phyloP scores from a whole-genome alignment of 2,113 vertebrate genomes.

The Neoarius graeffei region DNA sequence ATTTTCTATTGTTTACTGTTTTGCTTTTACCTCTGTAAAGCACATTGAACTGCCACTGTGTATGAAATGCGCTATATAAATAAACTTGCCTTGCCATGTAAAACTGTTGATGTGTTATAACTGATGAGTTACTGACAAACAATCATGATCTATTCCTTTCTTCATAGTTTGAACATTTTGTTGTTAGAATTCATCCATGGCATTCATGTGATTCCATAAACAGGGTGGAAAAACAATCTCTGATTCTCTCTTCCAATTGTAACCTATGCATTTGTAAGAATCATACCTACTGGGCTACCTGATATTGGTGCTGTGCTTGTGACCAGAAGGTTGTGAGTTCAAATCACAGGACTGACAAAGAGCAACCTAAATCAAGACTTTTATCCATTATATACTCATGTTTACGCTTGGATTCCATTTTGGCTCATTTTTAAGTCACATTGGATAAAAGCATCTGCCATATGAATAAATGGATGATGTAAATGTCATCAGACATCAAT shows the following conservation, averaged over 20 bases:
- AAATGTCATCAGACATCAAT: neutral
- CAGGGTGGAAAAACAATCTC: neutral
- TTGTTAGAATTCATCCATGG: neutral
- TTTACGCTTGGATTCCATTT: neutral
- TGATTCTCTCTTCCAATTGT: neutral
- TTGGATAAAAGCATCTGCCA: neutral
- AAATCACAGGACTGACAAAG: neutral
- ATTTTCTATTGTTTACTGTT: no score
- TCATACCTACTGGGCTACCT: neutral
- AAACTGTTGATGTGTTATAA: neutral
- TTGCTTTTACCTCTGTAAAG: no score
- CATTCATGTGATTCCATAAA: neutral
- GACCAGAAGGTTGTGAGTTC: neutral
- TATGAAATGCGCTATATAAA: no score
- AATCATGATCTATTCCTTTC: neutral
- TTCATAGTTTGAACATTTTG: neutral
- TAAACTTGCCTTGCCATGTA: no score
- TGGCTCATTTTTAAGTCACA: neutral
- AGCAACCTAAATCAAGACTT: neutral
- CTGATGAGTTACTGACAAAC: constrained; percentile 7
- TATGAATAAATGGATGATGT: neutral
- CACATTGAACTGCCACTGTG: no score
- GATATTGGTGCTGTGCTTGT: neutral
- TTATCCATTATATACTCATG: neutral
- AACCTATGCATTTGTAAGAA: neutral